A percentile compares a stretch with the other conserved stretches of the same genome.
These are phyloP conservation scores for Hexactinellida sp. DNA, from an alignment of 37 sponge, comb jelly and placozoan species.

Conservation along the genomic window DNA sequence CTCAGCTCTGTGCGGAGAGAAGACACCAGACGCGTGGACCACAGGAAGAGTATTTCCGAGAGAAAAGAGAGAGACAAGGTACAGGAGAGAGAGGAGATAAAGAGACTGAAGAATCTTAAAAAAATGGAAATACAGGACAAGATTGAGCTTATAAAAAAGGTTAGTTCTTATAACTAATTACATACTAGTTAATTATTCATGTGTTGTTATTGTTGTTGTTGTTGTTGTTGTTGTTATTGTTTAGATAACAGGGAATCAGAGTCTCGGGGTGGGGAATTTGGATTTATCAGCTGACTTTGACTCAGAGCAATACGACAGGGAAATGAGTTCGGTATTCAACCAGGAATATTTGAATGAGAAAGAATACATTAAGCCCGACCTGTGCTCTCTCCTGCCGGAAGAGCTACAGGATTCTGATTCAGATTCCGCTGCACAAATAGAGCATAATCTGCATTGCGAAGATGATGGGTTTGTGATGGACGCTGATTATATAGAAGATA, in stretches of 20 bases:
- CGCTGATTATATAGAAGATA: constrained; percentile 24
- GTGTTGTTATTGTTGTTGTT: neutral
- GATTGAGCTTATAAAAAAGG: constrained; percentile 26
- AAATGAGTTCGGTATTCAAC: constrained; percentile 48
- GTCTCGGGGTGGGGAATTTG: constrained; percentile 46
- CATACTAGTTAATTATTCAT: too few relatives aligned
- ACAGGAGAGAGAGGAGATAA: constrained; percentile 54
- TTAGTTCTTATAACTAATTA: neutral
- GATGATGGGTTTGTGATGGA: constrained; percentile 46
- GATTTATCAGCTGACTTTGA: constrained; percentile 79
- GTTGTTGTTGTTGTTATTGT: neutral
- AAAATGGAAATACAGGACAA: constrained; percentile 66
- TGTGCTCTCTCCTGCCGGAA: neutral
- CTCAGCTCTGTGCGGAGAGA: constrained; percentile 54
- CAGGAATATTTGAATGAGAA: constrained; percentile 41
- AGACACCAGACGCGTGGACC: constrained; percentile 49
- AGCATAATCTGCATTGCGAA: constrained; percentile 40
- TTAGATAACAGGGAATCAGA: constrained; percentile 57
- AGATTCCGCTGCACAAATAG: neutral
- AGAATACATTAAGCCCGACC: neutral
- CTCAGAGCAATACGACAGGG: constrained; percentile 54
- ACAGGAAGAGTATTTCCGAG: constrained; percentile 52
- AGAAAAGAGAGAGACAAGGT: constrained; percentile 67
- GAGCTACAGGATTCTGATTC: neutral
- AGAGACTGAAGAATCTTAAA: constrained; percentile 81